Base-by-base conservation (phyloP, 2,113 vertebrate genomes). In the Scomber scombrus region DNA sequence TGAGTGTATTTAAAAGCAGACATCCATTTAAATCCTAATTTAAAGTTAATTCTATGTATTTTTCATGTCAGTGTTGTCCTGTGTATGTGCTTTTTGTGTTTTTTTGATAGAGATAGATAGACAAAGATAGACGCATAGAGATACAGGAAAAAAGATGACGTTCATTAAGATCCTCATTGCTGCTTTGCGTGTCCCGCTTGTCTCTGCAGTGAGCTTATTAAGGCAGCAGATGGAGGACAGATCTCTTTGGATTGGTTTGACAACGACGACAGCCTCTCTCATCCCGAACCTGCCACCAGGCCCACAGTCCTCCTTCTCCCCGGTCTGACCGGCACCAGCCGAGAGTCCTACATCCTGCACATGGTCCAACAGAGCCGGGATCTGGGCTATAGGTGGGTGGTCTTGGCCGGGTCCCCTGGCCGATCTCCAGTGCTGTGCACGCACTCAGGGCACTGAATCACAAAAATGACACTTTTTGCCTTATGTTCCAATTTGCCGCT, bases 211-310 rank as follows among this genome's bases (percentile, higher is more conserved):
- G 97, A 99, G 92, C 96, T 98, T 91, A 97, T 99, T 96, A 96
- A 94, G 94, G 97, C 97, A 82, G 94, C 95, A 94, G 98, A 99
- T 95, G 98, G 98, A 96, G 98, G 98, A 82, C 98, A 99, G 95
- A 97, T 99, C 95, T 99, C 96, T 2, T 82, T 99, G 96, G 98
- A 99, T 88, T 99, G 98, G 98, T 97, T 97, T 91, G 97, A 98
- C 95, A 97, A 99, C 84, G 92, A 96, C 61, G 94, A 93, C 86
- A 99, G 96, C 91, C 67, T 83, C 49, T 70, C 82, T 87, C 96
- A 97, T 80, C 94, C 93, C 1, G 95, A 99, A 85, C 88, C 94
- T 16, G 92, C 92, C 91, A 95, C 92, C 56, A 95, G 98, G 88
- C 98, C 98, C 86, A 99, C 97, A 0, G 92, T 99, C 84, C 95